Percentiles rank a stretch among this genome's conserved stretches.
Evolutionary conservation across 2,888 invertebrate species (phyloP).

Genomic region (Schizaphis graminum): DNA sequence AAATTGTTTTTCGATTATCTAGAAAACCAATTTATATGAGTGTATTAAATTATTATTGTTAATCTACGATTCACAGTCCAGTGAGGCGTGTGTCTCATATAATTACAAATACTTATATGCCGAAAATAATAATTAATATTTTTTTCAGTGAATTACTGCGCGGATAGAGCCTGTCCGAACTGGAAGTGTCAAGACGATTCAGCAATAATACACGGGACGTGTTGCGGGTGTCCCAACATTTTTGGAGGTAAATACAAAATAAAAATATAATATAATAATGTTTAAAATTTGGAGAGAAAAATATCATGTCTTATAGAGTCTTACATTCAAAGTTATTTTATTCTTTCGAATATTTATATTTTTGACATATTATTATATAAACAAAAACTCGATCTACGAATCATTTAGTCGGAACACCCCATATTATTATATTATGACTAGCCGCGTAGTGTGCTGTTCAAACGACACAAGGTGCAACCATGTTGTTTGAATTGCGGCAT

Average conservation of each 20-base stretch:
- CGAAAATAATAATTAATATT: neutral
- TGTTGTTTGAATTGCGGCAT: neutral
- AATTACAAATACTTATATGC: neutral
- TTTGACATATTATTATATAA: too few relatives aligned
- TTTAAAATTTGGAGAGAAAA: neutral
- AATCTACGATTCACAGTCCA: neutral
- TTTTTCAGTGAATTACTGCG: slow-evolving; percentile 13
- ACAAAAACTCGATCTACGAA: neutral
- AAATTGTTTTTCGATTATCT: too few relatives aligned
- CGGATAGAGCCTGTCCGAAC: slow-evolving; percentile 66
- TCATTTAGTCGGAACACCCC: neutral
- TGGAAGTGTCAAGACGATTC: slow-evolving; percentile 68
- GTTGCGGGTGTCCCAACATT: slow-evolving; percentile 77
- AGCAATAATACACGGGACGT: slow-evolving; percentile 76
- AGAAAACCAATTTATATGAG: neutral
- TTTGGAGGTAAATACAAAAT: slow-evolving; percentile 72
- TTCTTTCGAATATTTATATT: too few relatives aligned
- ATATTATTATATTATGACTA: neutral
- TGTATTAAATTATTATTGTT: neutral
- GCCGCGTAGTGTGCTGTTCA: neutral
- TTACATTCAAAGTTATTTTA: too few relatives aligned
- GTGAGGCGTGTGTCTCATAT: neutral
- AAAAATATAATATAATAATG: neutral
- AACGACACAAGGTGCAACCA: neutral
- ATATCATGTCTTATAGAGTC: neutral